Conservation (phyloP, 2,113 vertebrate genomes). For the Recurvirostra avosetta region DNA sequence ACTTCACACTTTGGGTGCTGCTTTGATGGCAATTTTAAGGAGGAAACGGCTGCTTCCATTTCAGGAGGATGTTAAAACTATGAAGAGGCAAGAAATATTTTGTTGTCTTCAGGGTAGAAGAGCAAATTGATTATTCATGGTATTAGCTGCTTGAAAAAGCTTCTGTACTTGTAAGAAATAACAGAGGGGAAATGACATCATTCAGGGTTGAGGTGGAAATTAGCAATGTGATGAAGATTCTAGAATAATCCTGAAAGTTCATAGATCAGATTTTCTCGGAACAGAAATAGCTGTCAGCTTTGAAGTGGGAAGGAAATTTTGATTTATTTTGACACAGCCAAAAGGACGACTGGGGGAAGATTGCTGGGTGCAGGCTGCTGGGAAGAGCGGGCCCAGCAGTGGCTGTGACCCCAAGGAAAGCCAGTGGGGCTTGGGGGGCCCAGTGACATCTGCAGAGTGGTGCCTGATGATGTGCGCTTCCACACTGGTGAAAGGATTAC, state of each 20-base stretch:
- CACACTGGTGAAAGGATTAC: fast-evolving
- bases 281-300: background rate
- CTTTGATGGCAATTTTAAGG: background rate
- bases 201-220: background rate
- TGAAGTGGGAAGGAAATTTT: background rate
- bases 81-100: background rate
- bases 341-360: fast-evolving
- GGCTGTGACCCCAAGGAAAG: background rate
- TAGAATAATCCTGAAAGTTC: background rate
- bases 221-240: background rate
- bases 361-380: background rate
- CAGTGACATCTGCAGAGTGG: fast-evolving
- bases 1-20: background rate
- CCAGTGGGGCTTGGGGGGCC: fast-evolving
- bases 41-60: background rate
- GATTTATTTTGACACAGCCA: background rate
- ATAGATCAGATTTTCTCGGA: background rate
- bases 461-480: background rate
- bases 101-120: background rate
- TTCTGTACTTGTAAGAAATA: background rate
- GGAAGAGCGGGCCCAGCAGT: fast-evolving
- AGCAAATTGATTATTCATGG: background rate
- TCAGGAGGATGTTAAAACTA: background rate
- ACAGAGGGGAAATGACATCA: background rate
- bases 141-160: background rate